phyloP scores from a whole-genome alignment of 2,113 vertebrate species.

The Tretioscincus oriximinensis region DNA sequence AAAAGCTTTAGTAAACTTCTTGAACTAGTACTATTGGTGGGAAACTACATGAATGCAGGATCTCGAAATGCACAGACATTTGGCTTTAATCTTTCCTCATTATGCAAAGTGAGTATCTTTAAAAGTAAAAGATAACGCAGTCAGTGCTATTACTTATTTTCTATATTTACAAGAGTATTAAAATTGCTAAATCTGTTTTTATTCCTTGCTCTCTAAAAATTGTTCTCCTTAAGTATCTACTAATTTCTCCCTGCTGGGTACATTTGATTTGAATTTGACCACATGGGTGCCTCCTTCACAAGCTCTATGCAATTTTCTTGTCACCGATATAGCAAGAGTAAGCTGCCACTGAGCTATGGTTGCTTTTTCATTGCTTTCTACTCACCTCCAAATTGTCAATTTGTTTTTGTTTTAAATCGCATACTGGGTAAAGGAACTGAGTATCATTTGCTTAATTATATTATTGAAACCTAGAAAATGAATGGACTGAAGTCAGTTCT shows the following conservation, averaged over 20 bases:
- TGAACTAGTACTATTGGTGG: conserved; percentile 93
- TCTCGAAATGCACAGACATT: conserved; percentile 94
- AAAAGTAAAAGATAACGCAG: neutral
- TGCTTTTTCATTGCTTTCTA: neutral
- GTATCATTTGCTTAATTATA: neutral
- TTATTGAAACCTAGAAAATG: neutral
- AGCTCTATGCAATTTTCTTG: no score
- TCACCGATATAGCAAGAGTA: no score
- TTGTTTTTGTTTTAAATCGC: neutral
- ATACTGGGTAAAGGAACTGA: neutral
- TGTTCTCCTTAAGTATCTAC: neutral
- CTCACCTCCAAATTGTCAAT: neutral
- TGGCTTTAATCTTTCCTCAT: conserved; percentile 93
- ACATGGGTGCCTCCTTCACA: no score
- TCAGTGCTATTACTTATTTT: neutral
- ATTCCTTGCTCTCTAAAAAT: neutral
- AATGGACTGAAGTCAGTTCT: neutral
- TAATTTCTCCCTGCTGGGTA: neutral
- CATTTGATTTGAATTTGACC: no score
- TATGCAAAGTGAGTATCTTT: conserved; percentile 90
- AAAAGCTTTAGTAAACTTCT: conserved; percentile 86
- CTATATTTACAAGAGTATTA: neutral
- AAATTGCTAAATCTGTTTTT: conserved; percentile 14
- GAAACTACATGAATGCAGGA: conserved; percentile 98
- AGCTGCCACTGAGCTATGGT: no score